These are phyloP conservation scores for Pissodes strobi DNA, from an alignment of 1,140 invertebrate genomes.

Conservation along the genomic window DNA sequence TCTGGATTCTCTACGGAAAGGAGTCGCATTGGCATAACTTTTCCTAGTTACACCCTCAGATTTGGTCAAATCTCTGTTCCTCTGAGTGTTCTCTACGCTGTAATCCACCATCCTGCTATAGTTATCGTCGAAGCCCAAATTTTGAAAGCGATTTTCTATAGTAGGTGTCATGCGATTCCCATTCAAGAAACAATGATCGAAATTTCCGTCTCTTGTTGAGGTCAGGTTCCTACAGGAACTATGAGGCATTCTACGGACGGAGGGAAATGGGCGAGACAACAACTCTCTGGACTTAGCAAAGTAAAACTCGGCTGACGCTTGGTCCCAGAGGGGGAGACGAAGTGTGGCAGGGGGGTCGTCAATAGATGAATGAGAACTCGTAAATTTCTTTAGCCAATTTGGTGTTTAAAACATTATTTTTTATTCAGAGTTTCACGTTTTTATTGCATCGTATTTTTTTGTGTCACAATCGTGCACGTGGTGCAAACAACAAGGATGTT, in stretches of 20 bases:
- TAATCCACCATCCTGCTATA: conserved; percentile 21
- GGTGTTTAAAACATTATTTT: not conserved
- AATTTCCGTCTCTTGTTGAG: conserved; percentile 6
- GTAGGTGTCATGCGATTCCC: conserved; percentile 20
- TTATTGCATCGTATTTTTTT: not conserved
- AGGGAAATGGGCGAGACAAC: conserved; percentile 63
- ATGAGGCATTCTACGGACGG: conserved; percentile 37
- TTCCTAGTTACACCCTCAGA: conserved; percentile 53
- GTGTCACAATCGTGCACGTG: no score
- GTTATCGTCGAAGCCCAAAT: conserved; percentile 46
- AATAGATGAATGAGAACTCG: conserved; percentile 51
- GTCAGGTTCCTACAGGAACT: conserved; percentile 43
- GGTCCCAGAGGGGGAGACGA: conserved; percentile 71
- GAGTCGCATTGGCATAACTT: conserved; percentile 42
- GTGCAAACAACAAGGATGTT: no score
- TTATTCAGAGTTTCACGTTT: not conserved
- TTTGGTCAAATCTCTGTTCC: conserved; percentile 50
- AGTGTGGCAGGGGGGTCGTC: conserved; percentile 54
- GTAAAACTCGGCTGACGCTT: conserved; percentile 73
- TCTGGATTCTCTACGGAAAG: conserved; percentile 6
- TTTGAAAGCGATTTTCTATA: conserved; percentile 44
- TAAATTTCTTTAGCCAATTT: conserved; percentile 45
- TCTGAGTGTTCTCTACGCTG: not conserved
- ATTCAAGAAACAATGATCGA: conserved; percentile 16
- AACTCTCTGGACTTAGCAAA: conserved; percentile 73